Evolutionary conservation across 2,888 invertebrate genomes (phyloP).

Genomic region (Cheilosia urbana): DNA sequence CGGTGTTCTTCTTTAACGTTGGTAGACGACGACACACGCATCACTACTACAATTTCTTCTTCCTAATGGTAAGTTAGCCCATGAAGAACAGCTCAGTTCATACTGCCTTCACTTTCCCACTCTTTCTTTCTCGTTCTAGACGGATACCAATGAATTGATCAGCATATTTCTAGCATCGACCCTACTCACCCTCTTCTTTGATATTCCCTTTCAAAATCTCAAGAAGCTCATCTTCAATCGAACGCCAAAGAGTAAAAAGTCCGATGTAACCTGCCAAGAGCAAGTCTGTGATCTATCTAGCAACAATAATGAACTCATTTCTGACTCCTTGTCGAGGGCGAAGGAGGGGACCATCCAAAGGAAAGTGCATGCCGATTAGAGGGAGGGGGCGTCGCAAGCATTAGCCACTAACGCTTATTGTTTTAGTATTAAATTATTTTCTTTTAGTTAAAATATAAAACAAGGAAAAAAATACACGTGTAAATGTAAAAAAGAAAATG

Average conservation of each 20-base stretch:
- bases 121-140: constrained; percentile 82
- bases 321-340: constrained; percentile 21
- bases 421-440: constrained; percentile 73
- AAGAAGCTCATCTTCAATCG: constrained; percentile 85
- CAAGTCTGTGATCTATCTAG: constrained; percentile 67
- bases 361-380: constrained; percentile 67
- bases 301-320: constrained; percentile 52
- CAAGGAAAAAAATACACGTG: constrained; percentile 8
- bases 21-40: constrained; percentile 86
- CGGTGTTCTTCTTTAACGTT: constrained; percentile 89
- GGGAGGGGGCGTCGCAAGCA: constrained; percentile 11
- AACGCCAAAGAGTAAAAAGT: constrained; percentile 66
- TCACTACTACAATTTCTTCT: constrained; percentile 86
- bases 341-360: constrained; percentile 48
- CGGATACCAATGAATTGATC: constrained; percentile 86
- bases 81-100: background rate
- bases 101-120: background rate
- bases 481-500: constrained; percentile 43
- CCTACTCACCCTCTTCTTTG: constrained; percentile 86
- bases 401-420: constrained; percentile 74
- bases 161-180: constrained; percentile 86
- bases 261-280: constrained; percentile 53
- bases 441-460: constrained; percentile 33
- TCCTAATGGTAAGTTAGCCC: constrained; percentile 84
- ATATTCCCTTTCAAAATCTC: constrained; percentile 89